These are phyloP conservation scores for Leptobrachium leishanense DNA, from an alignment of 2,113 vertebrate genomes.

Conservation along the genomic window DNA sequence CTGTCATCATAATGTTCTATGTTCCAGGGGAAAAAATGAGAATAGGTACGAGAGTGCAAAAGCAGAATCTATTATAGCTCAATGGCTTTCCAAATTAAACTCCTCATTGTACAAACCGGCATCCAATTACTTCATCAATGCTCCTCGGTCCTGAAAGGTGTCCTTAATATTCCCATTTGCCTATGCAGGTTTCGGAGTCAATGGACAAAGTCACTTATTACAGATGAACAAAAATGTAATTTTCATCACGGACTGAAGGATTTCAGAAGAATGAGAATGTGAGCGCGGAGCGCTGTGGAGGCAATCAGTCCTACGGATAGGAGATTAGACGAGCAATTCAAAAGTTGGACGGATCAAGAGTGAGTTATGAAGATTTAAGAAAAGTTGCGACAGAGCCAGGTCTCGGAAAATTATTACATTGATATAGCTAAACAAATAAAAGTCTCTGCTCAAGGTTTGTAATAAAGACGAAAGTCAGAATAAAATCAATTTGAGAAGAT, in stretches of 20 bases:
- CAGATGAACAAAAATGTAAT: neutral
- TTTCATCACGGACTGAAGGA: neutral
- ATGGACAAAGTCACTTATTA: constrained; percentile 1
- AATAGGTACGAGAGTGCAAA: neutral
- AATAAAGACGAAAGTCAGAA: neutral
- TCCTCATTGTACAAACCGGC: constrained; percentile 12
- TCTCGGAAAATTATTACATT: neutral
- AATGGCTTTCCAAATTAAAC: constrained; percentile 13
- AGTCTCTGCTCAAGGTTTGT: neutral
- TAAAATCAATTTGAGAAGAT: neutral
- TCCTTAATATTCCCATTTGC: constrained; percentile 10
- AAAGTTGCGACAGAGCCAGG: neutral
- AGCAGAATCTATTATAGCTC: neutral
- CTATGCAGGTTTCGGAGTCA: neutral
- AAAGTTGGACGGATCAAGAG: neutral
- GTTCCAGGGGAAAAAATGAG: constrained; percentile 5
- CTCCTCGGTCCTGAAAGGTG: constrained; percentile 9
- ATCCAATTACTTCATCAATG: constrained; percentile 9
- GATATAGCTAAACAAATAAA: neutral
- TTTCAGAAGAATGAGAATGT: neutral
- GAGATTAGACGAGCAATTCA: neutral
- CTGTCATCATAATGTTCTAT: constrained; percentile 6
- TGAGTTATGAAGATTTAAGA: neutral
- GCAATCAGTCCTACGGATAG: neutral
- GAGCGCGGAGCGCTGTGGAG: neutral